Evolutionary conservation across 1,140 invertebrate species (phyloP).

Genomic region (Cephus cinctus): DNA sequence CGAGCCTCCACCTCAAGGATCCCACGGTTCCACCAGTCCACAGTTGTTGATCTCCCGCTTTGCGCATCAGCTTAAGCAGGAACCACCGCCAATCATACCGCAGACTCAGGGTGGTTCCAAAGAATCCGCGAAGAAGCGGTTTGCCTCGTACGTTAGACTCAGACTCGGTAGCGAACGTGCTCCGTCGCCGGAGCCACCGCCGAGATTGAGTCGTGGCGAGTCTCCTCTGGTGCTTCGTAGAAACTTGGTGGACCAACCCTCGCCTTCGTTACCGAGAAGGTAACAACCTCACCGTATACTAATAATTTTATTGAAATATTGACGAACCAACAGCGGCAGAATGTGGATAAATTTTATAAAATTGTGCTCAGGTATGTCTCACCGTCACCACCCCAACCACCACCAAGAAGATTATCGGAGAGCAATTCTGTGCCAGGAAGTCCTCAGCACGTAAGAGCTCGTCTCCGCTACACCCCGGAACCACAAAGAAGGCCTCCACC

Average conservation of each 20-base stretch:
- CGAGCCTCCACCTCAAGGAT: constrained; percentile 45
- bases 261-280: constrained; percentile 62
- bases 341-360: neutral
- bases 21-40: constrained; percentile 45
- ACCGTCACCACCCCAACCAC: constrained; percentile 67
- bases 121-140: constrained; percentile 61
- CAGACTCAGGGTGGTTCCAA: constrained; percentile 35
- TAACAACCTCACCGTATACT: constrained; percentile 30
- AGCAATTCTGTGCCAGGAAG: constrained; percentile 69
- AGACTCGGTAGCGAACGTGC: constrained; percentile 50
- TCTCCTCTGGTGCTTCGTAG: constrained; percentile 63
- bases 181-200: constrained; percentile 67
- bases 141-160: constrained; percentile 75
- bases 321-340: constrained; percentile 3
- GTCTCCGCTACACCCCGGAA: constrained; percentile 72
- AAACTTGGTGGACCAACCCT: constrained; percentile 58
- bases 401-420: constrained; percentile 61
- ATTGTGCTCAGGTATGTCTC: constrained; percentile 60
- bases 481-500: constrained; percentile 66
- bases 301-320: constrained; percentile 1
- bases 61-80: constrained; percentile 45
- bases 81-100: constrained; percentile 30
- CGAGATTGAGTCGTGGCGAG: constrained; percentile 64
- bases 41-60: constrained; percentile 50
- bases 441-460: constrained; percentile 65